Evolutionary conservation across 37 sponge, comb jelly and placozoan species (phyloP), one percentile per base, ranked within the genome.

Genomic region (Beroe ovata): DNA sequence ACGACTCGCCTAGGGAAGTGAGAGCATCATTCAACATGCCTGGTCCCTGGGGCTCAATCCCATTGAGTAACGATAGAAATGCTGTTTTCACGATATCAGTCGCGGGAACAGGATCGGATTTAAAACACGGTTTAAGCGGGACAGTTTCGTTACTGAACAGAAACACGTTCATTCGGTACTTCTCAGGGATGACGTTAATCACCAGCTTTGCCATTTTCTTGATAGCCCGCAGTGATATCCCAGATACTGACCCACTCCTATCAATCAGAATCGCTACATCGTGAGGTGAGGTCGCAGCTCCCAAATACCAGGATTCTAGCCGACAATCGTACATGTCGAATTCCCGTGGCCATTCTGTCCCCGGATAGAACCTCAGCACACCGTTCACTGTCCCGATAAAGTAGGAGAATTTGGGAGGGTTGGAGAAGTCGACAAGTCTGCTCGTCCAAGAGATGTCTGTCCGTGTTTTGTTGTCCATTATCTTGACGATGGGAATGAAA

Each of bases 271-370:
- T 22, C 3, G 84, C 84, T 32, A 77, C 21, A 23, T 77, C 84
- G 47, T 77, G 84, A 32, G 19, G 35, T 11, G 54, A 42, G 22
- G 38, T 77, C 6, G 84, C 84, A 1, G 54, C 84, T n/a, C 33
- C 36, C 8, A 77, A 54, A 25, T 42, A 77, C 84, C 84, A 77
- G n/a, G 28, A 26, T 29, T 77, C 36, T 3, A 36, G 84, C 21
- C 84, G 3, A 41, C 35, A 33, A 77, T 77, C 84, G 84, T 77
- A 77, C 84, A 77, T 77, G 47, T 77, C 84, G n/a, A n/a, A 77
- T 25, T 41, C 28, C 54, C n/a, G 21, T 8, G 84, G 84, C 84
- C 84, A 77, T 28, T 40, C 54, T 3, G 84, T 42, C 1, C 84
- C 84, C n/a, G 84, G 84, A 23, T 77, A 77, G 84, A 77, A 77